These are phyloP conservation scores for Hyles euphorbiae DNA, from an alignment of 1,140 invertebrate genomes.

Conservation along the genomic window DNA sequence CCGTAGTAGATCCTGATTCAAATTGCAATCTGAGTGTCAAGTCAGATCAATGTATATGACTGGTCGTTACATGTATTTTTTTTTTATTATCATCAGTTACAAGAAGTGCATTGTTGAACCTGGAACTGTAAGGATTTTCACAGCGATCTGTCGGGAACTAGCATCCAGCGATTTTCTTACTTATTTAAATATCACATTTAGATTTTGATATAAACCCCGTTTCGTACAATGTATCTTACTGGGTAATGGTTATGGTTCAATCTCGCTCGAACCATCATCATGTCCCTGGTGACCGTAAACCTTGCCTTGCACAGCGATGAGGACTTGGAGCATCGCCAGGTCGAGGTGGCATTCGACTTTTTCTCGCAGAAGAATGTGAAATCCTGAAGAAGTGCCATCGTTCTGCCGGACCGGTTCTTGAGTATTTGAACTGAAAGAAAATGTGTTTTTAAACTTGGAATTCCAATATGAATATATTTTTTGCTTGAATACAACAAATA, in stretches of 20 bases:
- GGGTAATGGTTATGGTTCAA: constrained; percentile 3
- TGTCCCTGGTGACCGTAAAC: neutral
- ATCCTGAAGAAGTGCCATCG: neutral
- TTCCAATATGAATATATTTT: too few species aligned
- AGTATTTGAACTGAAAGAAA: constrained; percentile 2
- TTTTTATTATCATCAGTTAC: too few species aligned
- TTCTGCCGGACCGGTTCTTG: neutral
- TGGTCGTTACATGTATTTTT: too few species aligned
- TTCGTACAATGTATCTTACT: neutral
- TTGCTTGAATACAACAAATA: too few species aligned
- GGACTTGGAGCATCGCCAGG: constrained; percentile 5
- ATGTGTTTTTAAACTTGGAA: too few species aligned
- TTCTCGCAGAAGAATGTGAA: neutral
- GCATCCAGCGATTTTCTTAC: too few species aligned
- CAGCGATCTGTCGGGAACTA: too few species aligned
- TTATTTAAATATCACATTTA: neutral
- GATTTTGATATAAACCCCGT: constrained; percentile 30
- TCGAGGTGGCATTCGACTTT: neutral
- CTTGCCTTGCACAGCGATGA: constrained; percentile 1
- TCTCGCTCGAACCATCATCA: neutral
- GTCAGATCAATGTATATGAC: too few species aligned
- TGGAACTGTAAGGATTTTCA: too few species aligned
- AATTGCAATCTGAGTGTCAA: too few species aligned
- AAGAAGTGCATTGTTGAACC: too few species aligned
- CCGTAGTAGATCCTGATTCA: too few species aligned